Conservation (phyloP, 2,797 vertebrate species). For the Pipistrellus nathusii region DNA sequence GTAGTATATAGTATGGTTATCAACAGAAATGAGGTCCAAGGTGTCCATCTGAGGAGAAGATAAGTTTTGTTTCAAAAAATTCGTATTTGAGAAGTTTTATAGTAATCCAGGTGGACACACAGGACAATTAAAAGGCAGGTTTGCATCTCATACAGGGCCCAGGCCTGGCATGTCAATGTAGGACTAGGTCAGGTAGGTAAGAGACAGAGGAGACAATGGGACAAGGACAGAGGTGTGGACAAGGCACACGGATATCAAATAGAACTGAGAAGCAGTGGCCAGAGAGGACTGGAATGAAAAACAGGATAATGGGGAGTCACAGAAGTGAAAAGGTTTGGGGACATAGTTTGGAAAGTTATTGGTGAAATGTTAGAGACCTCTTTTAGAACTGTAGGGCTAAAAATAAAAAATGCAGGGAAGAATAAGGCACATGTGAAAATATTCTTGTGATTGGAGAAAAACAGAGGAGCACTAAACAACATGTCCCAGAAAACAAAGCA, state of each 20-base stretch:
- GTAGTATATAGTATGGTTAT: neutral
- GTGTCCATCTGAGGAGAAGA: neutral
- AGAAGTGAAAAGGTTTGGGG: conserved; percentile 41
- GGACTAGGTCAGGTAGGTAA: neutral
- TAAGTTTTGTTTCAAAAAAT: conserved; percentile 11
- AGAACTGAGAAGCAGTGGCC: neutral
- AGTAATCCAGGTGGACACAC: neutral
- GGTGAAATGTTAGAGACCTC: conserved; percentile 50
- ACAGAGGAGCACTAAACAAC: neutral
- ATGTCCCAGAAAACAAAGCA: conserved; percentile 24
- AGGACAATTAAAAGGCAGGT: neutral
- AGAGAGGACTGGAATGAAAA: neutral
- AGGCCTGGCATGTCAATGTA: neutral
- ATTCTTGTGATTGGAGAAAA: conserved; percentile 15
- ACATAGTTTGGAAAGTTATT: neutral
- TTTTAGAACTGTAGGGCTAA: conserved; percentile 13
- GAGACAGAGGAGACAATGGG: neutral
- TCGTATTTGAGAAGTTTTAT: neutral
- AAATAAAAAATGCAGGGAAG: neutral
- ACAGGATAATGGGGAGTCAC: neutral
- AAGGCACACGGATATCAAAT: neutral
- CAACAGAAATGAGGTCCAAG: neutral
- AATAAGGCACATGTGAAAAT: neutral
- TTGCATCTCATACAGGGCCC: neutral
- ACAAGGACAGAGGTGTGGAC: too few species aligned